Percentiles rank a stretch among this genome's conserved stretches.
phyloP scores from a whole-genome alignment of 2,797 vertebrate genomes.

The Melanotaenia parkinsoni region DNA sequence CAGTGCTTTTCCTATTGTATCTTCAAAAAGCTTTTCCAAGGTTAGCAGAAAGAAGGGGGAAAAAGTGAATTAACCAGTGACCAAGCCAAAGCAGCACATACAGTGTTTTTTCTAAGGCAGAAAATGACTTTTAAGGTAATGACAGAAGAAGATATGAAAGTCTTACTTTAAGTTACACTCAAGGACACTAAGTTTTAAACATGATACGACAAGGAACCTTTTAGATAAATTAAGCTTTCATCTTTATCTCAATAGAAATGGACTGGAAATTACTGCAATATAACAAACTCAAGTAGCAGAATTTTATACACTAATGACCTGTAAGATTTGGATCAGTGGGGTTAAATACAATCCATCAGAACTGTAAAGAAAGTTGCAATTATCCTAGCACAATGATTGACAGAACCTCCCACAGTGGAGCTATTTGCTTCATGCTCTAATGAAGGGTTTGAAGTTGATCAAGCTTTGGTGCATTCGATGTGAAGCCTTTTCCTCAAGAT shows the following conservation, averaged over 20 bases:
- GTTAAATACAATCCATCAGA: not conserved
- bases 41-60: not conserved
- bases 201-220: not conserved
- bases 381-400: constrained; percentile 6
- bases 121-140: not conserved
- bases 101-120: not conserved
- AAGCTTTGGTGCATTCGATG: not conserved
- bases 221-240: not conserved
- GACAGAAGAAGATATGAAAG: not conserved
- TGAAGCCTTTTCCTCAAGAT: not conserved
- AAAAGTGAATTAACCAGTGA: not conserved
- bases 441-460: constrained; percentile 9
- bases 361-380: constrained; percentile 10
- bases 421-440: constrained; percentile 9
- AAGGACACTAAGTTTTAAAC: not conserved
- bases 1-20: not conserved
- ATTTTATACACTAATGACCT: not conserved
- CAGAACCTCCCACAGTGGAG: constrained; percentile 7
- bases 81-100: not conserved
- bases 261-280: not conserved
- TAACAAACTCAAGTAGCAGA: not conserved
- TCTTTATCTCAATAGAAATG: not conserved
- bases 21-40: constrained; percentile 18
- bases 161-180: not conserved
- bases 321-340: not conserved